phyloP scores from a whole-genome alignment of 2,888 invertebrate species.

The Platycnemis pennipes region DNA sequence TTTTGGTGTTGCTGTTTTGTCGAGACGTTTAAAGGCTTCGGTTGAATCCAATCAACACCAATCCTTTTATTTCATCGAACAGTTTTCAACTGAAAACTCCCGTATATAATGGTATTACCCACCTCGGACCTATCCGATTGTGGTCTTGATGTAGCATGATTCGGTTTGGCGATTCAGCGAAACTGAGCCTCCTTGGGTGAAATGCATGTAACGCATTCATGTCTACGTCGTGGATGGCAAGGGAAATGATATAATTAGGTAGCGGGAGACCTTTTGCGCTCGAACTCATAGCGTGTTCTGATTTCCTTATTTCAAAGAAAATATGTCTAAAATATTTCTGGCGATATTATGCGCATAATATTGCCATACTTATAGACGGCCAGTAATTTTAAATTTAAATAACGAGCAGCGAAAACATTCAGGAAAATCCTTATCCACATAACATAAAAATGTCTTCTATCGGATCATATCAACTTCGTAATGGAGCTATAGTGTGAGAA shows the following conservation, averaged over 20 bases:
- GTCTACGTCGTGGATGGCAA: background rate
- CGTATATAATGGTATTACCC: slow-evolving; percentile 66
- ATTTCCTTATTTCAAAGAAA: background rate
- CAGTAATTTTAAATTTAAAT: no score
- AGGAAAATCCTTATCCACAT: no score
- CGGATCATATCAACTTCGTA: no score
- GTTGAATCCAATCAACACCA: slow-evolving; percentile 66
- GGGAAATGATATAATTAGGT: background rate
- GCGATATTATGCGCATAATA: background rate
- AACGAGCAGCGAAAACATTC: no score
- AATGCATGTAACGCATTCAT: slow-evolving; percentile 50
- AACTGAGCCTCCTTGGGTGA: slow-evolving; percentile 43
- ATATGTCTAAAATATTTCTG: background rate
- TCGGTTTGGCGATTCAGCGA: slow-evolving; percentile 64
- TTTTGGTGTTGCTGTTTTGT: slow-evolving; percentile 55
- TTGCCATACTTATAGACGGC: no score
- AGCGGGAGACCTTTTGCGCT: background rate
- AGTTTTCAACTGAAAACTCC: slow-evolving; percentile 67
- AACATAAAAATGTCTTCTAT: no score
- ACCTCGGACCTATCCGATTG: slow-evolving; percentile 63
- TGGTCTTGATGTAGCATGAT: slow-evolving; percentile 63
- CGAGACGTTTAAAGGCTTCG: slow-evolving; percentile 67
- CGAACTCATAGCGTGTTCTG: background rate
- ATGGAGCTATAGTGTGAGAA: no score
- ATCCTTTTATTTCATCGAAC: slow-evolving; percentile 68